These are phyloP conservation scores for Incurvaria masculella DNA, from an alignment of 2,888 invertebrate genomes.

Conservation along the genomic window DNA sequence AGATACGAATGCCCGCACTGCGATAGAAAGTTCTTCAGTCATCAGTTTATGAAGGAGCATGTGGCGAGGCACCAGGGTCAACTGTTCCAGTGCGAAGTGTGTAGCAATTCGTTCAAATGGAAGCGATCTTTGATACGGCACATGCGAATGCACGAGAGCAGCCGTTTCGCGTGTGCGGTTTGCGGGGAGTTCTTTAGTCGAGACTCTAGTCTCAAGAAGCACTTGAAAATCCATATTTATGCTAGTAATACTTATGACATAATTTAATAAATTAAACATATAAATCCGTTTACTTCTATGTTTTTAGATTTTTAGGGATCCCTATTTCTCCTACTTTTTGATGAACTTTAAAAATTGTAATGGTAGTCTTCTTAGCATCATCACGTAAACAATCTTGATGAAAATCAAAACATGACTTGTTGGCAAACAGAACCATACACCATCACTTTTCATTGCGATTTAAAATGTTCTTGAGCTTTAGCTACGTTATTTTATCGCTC, in stretches of 20 bases:
- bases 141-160: constrained; percentile 11
- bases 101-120: constrained; percentile 44
- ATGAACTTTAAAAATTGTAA: too few relatives aligned
- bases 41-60: constrained; percentile 41
- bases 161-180: neutral
- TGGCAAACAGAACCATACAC: too few relatives aligned
- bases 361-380: too few relatives aligned
- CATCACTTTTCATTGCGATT: too few relatives aligned
- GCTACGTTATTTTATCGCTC: too few relatives aligned
- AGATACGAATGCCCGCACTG: constrained; percentile 53
- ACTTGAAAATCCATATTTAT: neutral
- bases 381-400: too few relatives aligned
- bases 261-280: neutral
- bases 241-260: neutral
- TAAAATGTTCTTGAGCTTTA: too few relatives aligned
- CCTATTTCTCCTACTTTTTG: too few relatives aligned
- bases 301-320: too few relatives aligned
- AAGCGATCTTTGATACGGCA: constrained; percentile 41
- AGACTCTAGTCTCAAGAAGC: neutral
- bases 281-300: too few relatives aligned
- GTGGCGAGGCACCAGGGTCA: constrained; percentile 42
- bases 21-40: constrained; percentile 48
- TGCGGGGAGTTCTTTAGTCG: neutral
- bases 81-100: constrained; percentile 44
- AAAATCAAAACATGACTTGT: too few relatives aligned